Percentiles rank a stretch among this genome's conserved stretches.
Conservation (phyloP, 1,140 invertebrate species). For the Drosophila bocki region DNA sequence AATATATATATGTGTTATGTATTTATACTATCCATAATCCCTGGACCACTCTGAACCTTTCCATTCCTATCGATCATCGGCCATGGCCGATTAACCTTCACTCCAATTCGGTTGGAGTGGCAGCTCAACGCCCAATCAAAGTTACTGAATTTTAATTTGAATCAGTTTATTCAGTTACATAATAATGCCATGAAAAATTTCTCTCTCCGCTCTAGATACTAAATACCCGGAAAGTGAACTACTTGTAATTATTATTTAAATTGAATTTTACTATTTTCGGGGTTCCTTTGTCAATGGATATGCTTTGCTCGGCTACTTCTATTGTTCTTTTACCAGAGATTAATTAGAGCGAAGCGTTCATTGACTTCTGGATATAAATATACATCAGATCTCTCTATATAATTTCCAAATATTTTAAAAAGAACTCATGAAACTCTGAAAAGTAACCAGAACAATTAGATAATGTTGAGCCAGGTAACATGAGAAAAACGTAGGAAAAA, state of each 20-base stretch:
- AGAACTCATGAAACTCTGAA: neutral
- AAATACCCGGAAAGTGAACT: neutral
- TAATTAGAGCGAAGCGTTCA: slow-evolving; percentile 61
- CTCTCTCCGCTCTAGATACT: slow-evolving; percentile 47
- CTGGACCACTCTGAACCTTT: slow-evolving; percentile 25
- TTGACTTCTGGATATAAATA: slow-evolving; percentile 7
- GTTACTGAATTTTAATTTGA: slow-evolving; percentile 14
- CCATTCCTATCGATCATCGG: slow-evolving; percentile 42
- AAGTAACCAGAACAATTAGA: slow-evolving; percentile 13
- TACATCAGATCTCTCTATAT: neutral
- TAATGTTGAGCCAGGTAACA: slow-evolving; percentile 11
- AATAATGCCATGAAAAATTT: slow-evolving; percentile 25
- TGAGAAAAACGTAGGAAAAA: slow-evolving; percentile 20
- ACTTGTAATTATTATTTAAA: slow-evolving; percentile 18
- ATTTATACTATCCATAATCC: neutral
- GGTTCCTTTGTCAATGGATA: slow-evolving; percentile 15
- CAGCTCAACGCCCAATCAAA: slow-evolving; percentile 14
- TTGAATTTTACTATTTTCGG: slow-evolving; percentile 4
- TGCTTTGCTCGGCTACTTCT: slow-evolving; percentile 32
- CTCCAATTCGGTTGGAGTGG: slow-evolving; percentile 24
- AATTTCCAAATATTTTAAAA: neutral
- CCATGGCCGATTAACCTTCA: slow-evolving; percentile 50
- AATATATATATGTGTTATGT: neutral
- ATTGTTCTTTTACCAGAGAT: slow-evolving; percentile 40
- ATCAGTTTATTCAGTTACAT: slow-evolving; percentile 15